These are phyloP conservation scores for Emys orbicularis DNA, from an alignment of 2,797 vertebrate species.

Conservation along the genomic window DNA sequence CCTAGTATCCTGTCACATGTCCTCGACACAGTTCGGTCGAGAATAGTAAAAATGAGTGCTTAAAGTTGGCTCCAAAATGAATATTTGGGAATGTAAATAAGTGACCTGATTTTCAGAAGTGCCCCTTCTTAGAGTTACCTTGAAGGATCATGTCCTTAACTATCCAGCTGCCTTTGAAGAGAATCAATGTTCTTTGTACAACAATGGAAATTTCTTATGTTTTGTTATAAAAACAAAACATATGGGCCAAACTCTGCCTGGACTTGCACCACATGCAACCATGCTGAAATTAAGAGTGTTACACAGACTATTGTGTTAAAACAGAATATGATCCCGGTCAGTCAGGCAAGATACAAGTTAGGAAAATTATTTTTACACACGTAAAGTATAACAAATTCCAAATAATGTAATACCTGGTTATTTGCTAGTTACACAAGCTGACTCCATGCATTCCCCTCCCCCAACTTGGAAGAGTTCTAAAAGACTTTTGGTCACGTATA, in stretches of 20 bases:
- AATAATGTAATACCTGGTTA: background rate
- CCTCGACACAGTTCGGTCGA: background rate
- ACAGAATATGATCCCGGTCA: rapidly evolving
- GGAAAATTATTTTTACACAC: background rate
- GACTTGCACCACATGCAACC: rapidly evolving
- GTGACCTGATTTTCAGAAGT: background rate
- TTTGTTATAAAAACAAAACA: background rate
- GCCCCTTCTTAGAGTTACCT: background rate
- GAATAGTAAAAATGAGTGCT: background rate
- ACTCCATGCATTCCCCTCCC: background rate
- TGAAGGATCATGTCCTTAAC: background rate
- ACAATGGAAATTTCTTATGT: background rate
- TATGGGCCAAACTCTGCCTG: rapidly evolving
- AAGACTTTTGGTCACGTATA: background rate
- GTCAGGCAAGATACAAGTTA: background rate
- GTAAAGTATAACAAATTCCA: background rate
- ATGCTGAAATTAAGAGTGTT: background rate
- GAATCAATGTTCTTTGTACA: background rate
- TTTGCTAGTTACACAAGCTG: background rate
- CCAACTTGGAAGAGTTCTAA: background rate
- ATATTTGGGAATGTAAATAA: background rate
- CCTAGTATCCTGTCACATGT: background rate
- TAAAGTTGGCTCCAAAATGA: background rate
- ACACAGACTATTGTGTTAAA: background rate
- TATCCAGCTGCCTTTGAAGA: background rate